Conservation (phyloP, 1,140 invertebrate species). For the Arctopsyche grandis region DNA sequence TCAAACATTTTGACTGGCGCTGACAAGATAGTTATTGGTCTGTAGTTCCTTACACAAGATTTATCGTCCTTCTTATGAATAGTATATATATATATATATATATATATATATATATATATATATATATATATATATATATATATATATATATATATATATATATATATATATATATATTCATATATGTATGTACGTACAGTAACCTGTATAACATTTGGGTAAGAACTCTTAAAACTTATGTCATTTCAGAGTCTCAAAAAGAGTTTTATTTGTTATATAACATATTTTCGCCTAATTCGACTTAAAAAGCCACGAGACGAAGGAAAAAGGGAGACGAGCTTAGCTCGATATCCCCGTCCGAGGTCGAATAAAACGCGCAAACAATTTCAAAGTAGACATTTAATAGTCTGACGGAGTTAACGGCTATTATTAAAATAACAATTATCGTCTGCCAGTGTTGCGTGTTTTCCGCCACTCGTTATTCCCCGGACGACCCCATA, state of each 20-base stretch:
- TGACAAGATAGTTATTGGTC: too few species aligned
- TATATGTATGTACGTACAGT: too few species aligned
- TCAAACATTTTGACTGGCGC: too few species aligned
- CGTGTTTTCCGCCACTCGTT: neutral
- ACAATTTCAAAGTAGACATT: conserved; percentile 18
- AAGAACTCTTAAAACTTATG: neutral
- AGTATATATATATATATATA: too few species aligned
- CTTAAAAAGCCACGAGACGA: conserved; percentile 7
- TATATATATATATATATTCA: too few species aligned
- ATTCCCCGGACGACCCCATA: neutral
- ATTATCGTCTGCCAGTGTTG: neutral
- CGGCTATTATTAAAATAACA: conserved; percentile 30
- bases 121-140: too few species aligned
- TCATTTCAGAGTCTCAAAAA: conserved; percentile 6
- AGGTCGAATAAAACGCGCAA: conserved; percentile 13
- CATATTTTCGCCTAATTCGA: conserved; percentile 18
- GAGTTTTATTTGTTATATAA: conserved; percentile 22
- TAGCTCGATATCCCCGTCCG: neutral
- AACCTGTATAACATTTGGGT: neutral
- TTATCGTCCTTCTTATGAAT: too few species aligned
- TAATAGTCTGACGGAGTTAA: conserved; percentile 23
- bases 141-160: too few species aligned
- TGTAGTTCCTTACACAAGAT: too few species aligned
- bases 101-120: too few species aligned
- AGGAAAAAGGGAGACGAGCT: neutral